Evolutionary conservation across 1,140 invertebrate genomes (phyloP).

Genomic region (Zaprionus inermis): DNA sequence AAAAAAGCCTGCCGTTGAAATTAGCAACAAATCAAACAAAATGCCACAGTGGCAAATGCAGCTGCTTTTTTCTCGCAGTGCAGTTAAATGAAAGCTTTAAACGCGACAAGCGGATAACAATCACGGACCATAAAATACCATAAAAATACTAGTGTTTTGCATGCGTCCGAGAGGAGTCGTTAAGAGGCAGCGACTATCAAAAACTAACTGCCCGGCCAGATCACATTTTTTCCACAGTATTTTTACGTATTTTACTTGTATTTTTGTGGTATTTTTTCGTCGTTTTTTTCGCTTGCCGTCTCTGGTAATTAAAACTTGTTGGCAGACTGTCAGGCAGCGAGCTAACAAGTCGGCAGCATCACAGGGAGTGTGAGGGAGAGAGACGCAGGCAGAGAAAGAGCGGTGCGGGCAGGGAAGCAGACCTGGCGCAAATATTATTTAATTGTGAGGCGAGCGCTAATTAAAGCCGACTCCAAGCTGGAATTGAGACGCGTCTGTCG

Average conservation of each 20-base stretch:
- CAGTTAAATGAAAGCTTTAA: constrained; percentile 49
- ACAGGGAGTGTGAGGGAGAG: constrained; percentile 23
- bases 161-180: constrained; percentile 63
- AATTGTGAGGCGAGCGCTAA: constrained; percentile 76
- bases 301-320: constrained; percentile 78
- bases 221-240: constrained; percentile 46
- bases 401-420: background rate
- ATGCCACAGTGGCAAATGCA: constrained; percentile 15
- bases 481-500: constrained; percentile 48
- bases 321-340: constrained; percentile 79
- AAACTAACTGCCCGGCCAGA: constrained; percentile 59
- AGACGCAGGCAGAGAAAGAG: background rate
- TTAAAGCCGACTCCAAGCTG: constrained; percentile 59
- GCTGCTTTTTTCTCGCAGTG: background rate
- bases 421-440: constrained; percentile 75
- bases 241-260: background rate
- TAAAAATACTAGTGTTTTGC: constrained; percentile 66
- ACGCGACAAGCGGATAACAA: constrained; percentile 55
- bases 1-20: constrained; percentile 56
- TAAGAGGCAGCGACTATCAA: constrained; percentile 73
- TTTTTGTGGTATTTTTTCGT: constrained; percentile 27
- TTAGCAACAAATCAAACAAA: constrained; percentile 70
- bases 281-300: constrained; percentile 34
- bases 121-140: constrained; percentile 61
- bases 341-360: constrained; percentile 79